phyloP scores from a whole-genome alignment of 2,888 invertebrate genomes.

The Dicyrtomina minuta region DNA sequence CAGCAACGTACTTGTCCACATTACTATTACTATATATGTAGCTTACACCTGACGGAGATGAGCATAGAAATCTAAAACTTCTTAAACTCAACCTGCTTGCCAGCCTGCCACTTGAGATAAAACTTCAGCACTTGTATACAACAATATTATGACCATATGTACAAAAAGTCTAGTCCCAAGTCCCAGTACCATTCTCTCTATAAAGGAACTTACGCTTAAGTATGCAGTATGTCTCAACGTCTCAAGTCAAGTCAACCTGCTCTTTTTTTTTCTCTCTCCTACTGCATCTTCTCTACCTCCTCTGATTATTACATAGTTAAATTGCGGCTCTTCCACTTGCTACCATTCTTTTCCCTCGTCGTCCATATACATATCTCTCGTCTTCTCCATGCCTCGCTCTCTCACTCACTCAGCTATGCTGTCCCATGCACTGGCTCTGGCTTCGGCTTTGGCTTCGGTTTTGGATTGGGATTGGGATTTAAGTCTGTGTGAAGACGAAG shows the following conservation, averaged over 20 bases:
- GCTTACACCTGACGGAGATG: not conserved
- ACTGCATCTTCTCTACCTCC: conserved; percentile 28
- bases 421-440: not conserved
- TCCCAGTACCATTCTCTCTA: no score
- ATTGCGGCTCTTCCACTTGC: conserved; percentile 38
- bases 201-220: no score
- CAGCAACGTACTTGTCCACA: no score
- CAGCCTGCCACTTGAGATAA: not conserved
- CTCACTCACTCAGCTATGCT: not conserved
- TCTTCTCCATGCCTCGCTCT: not conserved
- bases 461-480: no score
- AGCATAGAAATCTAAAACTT: conserved; percentile 13
- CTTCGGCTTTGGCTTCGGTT: not conserved
- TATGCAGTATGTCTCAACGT: no score
- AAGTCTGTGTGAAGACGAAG: no score
- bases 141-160: no score
- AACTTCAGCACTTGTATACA: conserved; percentile 14
- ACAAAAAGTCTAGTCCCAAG: no score
- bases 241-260: not conserved
- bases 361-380: not conserved
- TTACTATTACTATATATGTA: not conserved
- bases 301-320: conserved; percentile 35
- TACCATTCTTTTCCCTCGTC: conserved; percentile 29
- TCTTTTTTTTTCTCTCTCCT: not conserved
- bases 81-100: conserved; percentile 18